Percentiles rank a stretch among this genome's conserved stretches.
These are phyloP conservation scores for Acanthurus lineatus DNA, from an alignment of 2,797 vertebrate species.

Conservation along the genomic window DNA sequence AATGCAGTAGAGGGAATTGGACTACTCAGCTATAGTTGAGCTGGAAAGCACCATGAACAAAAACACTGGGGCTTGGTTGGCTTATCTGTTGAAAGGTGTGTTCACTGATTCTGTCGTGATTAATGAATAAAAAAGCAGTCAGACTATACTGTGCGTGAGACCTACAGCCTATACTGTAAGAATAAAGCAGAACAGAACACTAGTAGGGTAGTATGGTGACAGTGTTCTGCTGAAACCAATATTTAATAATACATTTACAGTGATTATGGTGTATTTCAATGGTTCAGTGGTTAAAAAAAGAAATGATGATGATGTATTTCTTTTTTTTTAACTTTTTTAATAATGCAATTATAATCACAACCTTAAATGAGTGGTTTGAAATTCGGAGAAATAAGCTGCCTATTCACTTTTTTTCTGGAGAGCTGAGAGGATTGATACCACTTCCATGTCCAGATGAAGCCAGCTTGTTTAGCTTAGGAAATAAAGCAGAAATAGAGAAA, in stretches of 20 bases:
- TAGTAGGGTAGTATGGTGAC: neutral
- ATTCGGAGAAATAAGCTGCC: neutral
- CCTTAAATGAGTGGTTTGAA: conserved; percentile 29
- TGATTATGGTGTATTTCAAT: conserved; percentile 3
- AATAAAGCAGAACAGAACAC: conserved; percentile 24
- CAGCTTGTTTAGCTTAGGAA: neutral
- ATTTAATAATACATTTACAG: conserved; percentile 27
- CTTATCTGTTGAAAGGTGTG: conserved; percentile 19
- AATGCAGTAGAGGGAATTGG: conserved; percentile 34
- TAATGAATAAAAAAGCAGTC: conserved; percentile 7
- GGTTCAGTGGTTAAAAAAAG: conserved; percentile 13
- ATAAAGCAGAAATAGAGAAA: no score
- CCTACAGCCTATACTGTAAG: conserved; percentile 5
- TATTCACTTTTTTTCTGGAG: neutral
- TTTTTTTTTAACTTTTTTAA: conserved; percentile 55
- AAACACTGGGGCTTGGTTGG: conserved; percentile 2
- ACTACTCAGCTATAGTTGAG: conserved; percentile 23
- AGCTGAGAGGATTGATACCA: neutral
- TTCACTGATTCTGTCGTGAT: conserved; percentile 33
- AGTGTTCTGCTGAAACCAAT: conserved; percentile 4
- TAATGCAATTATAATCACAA: conserved; percentile 43
- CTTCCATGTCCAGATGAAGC: neutral
- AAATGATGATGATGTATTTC: conserved; percentile 25
- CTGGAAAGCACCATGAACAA: conserved; percentile 25
- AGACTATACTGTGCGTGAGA: conserved; percentile 4